These are phyloP conservation scores for Oxygymnocypris stewartii DNA, from an alignment of 2,113 vertebrate species.

Conservation along the genomic window DNA sequence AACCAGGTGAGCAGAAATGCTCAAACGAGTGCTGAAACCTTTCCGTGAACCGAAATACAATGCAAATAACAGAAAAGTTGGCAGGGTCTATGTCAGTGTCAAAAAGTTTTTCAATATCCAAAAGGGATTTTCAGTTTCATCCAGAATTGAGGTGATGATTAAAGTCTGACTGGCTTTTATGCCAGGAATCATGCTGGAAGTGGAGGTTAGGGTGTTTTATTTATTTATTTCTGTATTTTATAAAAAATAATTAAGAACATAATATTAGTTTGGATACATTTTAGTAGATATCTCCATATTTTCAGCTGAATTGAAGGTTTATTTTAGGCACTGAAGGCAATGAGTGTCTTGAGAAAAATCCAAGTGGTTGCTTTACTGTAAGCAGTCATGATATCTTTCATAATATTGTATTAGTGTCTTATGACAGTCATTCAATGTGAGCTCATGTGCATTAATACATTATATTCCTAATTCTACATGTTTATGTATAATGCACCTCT, in stretches of 20 bases:
- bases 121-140: slow-evolving; percentile 15
- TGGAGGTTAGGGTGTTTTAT: slow-evolving; percentile 21
- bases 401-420: not conserved
- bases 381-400: not conserved
- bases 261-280: not conserved
- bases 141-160: slow-evolving; percentile 38
- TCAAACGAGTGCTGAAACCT: slow-evolving; percentile 47
- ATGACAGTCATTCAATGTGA: not conserved
- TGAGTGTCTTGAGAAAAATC: not conserved
- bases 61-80: slow-evolving; percentile 26
- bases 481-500: slow-evolving; percentile 3
- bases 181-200: slow-evolving; percentile 35
- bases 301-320: not conserved
- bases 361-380: not conserved
- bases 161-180: slow-evolving; percentile 29
- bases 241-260: not conserved
- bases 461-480: not conserved
- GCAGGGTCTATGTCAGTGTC: not conserved
- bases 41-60: slow-evolving; percentile 32
- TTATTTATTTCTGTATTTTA: not conserved
- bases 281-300: not conserved
- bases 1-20: slow-evolving; percentile 44
- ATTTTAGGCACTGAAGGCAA: not conserved
- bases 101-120: slow-evolving; percentile 35
- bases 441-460: slow-evolving; percentile 1